Evolutionary conservation across 2,113 vertebrate genomes (phyloP).

Genomic region (Cyrtonyx montezumae): DNA sequence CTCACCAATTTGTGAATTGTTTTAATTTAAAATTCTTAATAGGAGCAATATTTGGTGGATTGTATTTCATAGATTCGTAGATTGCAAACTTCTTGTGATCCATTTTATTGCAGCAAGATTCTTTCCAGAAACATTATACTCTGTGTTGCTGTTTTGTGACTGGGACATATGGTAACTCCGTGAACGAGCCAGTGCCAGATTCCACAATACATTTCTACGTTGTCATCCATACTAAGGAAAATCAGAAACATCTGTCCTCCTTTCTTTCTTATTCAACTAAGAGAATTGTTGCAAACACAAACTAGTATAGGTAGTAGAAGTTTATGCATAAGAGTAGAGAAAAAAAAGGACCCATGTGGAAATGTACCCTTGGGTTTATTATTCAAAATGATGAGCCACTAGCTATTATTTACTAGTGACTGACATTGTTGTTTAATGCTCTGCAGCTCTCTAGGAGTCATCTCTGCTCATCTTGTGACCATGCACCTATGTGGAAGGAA

Average conservation of each 20-base stretch:
- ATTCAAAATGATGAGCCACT: slow-evolving; percentile 40
- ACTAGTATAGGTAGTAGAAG: slow-evolving; percentile 1
- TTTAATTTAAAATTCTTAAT: slow-evolving; percentile 23
- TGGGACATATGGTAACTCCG: slow-evolving; percentile 44
- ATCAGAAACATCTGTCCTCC: slow-evolving; percentile 69
- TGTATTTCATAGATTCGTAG: slow-evolving; percentile 3
- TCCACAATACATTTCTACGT: slow-evolving; percentile 40
- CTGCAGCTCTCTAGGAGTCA: background rate
- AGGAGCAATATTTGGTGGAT: background rate
- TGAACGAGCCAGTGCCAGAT: slow-evolving; percentile 49
- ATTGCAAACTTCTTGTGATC: slow-evolving; percentile 25
- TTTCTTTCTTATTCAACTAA: background rate
- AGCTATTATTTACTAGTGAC: slow-evolving; percentile 21
- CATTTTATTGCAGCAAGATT: slow-evolving; percentile 33
- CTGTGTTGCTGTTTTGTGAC: slow-evolving; percentile 38
- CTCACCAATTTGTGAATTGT: background rate
- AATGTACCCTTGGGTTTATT: slow-evolving; percentile 6
- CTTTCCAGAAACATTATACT: slow-evolving; percentile 42
- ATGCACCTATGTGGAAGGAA: slow-evolving; percentile 1
- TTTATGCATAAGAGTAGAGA: background rate
- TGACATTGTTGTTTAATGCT: slow-evolving; percentile 7
- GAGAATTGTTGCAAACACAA: slow-evolving; percentile 51
- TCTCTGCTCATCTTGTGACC: slow-evolving; percentile 9
- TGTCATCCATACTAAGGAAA: slow-evolving; percentile 48
- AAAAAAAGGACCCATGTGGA: background rate